Conservation (phyloP, 2,113 vertebrate genomes). For the Thinocorus orbignyianus region DNA sequence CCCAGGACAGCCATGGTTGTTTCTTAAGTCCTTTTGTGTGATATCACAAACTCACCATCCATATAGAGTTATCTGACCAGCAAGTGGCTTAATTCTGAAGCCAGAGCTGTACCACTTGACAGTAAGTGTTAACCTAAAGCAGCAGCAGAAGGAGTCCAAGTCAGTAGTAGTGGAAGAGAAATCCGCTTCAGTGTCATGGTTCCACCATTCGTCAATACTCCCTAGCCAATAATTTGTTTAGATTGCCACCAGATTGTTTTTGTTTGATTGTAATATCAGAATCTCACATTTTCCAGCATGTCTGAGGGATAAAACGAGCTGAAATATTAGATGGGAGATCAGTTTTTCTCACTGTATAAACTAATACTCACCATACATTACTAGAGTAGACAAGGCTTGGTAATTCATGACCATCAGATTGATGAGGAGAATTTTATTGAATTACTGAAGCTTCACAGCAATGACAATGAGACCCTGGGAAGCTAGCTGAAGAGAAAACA, state of each 20-base stretch:
- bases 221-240: background rate
- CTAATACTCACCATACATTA: background rate
- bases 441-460: slow-evolving; percentile 57
- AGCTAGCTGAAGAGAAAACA: slow-evolving; percentile 73
- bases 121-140: background rate
- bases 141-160: background rate
- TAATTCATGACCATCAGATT: slow-evolving; percentile 35
- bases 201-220: background rate
- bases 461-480: slow-evolving; percentile 67
- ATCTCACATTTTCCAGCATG: background rate
- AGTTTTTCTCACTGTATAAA: slow-evolving; percentile 2
- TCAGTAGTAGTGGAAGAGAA: background rate
- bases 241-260: background rate
- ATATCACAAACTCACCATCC: background rate
- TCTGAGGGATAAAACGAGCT: background rate
- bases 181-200: background rate
- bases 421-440: slow-evolving; percentile 47
- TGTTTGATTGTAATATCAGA: background rate
- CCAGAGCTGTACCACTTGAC: background rate
- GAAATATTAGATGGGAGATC: background rate
- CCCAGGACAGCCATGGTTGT: background rate
- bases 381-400: slow-evolving; percentile 2
- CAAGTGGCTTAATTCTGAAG: background rate
- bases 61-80: background rate
- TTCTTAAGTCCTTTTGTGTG: background rate